Evolutionary conservation across 2,797 vertebrate species (phyloP).

Genomic region (Ispidina lecontei): DNA sequence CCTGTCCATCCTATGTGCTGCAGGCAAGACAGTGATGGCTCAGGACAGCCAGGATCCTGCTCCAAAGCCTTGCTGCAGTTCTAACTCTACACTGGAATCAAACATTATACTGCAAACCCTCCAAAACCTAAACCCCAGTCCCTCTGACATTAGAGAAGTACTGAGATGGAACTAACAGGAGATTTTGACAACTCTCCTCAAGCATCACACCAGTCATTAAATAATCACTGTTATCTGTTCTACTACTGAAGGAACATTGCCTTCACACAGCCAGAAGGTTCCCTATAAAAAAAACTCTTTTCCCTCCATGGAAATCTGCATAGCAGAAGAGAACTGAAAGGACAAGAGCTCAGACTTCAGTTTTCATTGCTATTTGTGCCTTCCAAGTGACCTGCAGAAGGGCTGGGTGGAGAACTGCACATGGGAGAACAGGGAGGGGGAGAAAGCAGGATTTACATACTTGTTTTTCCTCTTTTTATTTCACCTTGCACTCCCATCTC

Average conservation of each 20-base stretch:
- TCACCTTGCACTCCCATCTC: neutral
- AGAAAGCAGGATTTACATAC: neutral
- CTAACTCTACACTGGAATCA: neutral
- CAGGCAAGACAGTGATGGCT: fast-evolving
- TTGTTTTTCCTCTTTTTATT: neutral
- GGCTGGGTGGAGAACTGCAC: neutral
- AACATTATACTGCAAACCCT: neutral
- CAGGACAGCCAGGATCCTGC: neutral
- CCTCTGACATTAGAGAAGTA: neutral
- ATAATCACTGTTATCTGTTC: neutral
- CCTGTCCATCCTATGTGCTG: neutral
- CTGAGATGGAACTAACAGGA: neutral
- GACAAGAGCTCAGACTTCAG: neutral
- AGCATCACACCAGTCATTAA: fast-evolving
- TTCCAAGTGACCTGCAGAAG: neutral
- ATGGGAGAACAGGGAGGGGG: neutral
- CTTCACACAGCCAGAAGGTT: neutral
- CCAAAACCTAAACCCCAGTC: neutral
- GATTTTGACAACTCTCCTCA: neutral
- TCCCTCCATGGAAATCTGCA: neutral
- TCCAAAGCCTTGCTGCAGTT: neutral
- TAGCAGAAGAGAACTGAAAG: neutral
- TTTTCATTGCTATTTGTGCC: neutral
- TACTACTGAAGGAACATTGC: neutral
- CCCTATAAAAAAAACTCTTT: neutral